Evolutionary conservation across 2,888 invertebrate species (phyloP).

Genomic region (Agrochola macilenta): DNA sequence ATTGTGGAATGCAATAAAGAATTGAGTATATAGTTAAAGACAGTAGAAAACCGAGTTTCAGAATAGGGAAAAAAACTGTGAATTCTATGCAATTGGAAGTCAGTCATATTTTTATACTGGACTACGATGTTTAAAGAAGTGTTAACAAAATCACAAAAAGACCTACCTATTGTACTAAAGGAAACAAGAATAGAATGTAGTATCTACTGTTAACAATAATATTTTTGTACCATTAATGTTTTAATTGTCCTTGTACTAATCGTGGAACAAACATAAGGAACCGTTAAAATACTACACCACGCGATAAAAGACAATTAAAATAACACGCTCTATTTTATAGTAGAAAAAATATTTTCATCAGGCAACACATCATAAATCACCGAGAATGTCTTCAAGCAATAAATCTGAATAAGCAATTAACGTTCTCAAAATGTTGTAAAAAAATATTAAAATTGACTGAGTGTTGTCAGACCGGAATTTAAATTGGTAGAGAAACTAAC

Average conservation of each 20-base stretch:
- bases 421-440: slow-evolving; percentile 65
- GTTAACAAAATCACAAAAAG: background rate
- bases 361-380: slow-evolving; percentile 68
- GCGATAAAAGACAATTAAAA: slow-evolving; percentile 57
- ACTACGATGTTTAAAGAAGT: background rate
- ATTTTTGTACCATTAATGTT: slow-evolving; percentile 21
- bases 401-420: slow-evolving; percentile 82
- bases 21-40: no score
- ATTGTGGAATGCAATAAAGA: no score
- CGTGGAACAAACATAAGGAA: slow-evolving; percentile 35
- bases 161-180: no score
- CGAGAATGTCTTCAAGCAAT: slow-evolving; percentile 72
- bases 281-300: slow-evolving; percentile 24
- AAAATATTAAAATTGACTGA: slow-evolving; percentile 74
- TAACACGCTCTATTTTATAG: slow-evolving; percentile 55
- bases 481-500: slow-evolving; percentile 81
- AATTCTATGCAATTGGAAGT: background rate
- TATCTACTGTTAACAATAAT: slow-evolving; percentile 2
- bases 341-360: slow-evolving; percentile 63
- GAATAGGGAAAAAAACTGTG: no score
- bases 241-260: slow-evolving; percentile 47
- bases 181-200: slow-evolving; percentile 1
- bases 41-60: background rate
- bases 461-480: slow-evolving; percentile 81
- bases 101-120: background rate